phyloP scores from a whole-genome alignment of 2,888 invertebrate genomes.

The Protonemura montana region DNA sequence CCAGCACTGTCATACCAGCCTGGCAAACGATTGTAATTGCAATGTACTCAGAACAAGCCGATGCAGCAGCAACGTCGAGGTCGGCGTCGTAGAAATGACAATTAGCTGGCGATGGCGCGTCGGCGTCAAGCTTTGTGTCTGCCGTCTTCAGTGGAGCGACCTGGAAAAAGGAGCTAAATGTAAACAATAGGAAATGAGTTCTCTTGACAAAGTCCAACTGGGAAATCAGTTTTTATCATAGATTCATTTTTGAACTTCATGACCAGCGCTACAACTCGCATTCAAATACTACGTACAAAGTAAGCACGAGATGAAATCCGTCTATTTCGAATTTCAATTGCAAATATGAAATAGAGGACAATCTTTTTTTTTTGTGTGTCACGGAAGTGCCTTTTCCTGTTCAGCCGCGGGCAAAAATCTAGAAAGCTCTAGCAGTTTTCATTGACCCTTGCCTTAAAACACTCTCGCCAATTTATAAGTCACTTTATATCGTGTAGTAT shows the following conservation, averaged over 20 bases:
- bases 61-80: too few relatives aligned
- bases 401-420: background rate
- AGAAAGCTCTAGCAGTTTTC: background rate
- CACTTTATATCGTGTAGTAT: background rate
- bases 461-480: background rate
- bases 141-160: background rate
- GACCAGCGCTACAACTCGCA: too few relatives aligned
- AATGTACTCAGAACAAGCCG: background rate
- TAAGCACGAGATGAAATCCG: background rate
- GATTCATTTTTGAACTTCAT: background rate
- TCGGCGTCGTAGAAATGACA: too few relatives aligned
- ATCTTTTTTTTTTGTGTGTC: too few relatives aligned
- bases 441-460: background rate
- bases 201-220: background rate
- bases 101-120: background rate
- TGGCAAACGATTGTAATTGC: too few relatives aligned
- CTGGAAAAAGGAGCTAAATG: background rate
- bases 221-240: background rate
- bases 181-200: constrained; percentile 5
- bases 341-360: background rate
- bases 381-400: background rate
- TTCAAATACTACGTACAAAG: background rate
- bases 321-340: background rate
- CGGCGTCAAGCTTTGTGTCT: background rate
- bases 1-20: too few relatives aligned